phyloP scores from a whole-genome alignment of 2,888 invertebrate species.

The Hoplodrina ambigua region DNA sequence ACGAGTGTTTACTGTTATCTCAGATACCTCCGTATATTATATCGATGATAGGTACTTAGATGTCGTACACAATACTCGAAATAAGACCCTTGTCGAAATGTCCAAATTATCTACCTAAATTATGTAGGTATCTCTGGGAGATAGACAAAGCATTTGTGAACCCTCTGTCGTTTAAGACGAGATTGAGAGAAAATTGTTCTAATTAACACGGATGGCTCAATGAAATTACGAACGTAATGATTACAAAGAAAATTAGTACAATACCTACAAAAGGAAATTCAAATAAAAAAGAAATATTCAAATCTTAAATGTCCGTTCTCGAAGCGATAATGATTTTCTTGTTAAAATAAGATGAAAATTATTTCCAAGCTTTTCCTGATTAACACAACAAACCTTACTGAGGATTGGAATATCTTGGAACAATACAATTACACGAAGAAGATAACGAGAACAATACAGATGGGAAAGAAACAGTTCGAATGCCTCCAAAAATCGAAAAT shows the following conservation, averaged over 20 bases:
- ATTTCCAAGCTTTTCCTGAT: conserved; percentile 39
- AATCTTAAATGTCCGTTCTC: conserved; percentile 38
- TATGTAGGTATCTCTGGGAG: conserved; percentile 42
- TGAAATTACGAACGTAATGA: conserved; percentile 54
- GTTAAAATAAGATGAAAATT: conserved; percentile 36
- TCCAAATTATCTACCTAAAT: conserved; percentile 53
- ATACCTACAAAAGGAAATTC: conserved; percentile 48
- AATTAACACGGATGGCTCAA: conserved; percentile 58
- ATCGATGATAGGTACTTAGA: conserved; percentile 48
- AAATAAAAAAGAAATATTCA: conserved; percentile 45
- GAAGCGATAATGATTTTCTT: conserved; percentile 35
- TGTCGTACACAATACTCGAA: conserved; percentile 45
- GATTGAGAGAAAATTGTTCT: conserved; percentile 58
- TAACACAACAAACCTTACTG: conserved; percentile 36
- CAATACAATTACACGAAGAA: conserved; percentile 29
- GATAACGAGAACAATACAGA: conserved; percentile 36
- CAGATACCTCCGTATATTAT: conserved; percentile 51
- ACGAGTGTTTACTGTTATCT: conserved; percentile 66
- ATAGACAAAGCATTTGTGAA: conserved; percentile 55
- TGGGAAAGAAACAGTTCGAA: conserved; percentile 22
- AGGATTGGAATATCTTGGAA: conserved; percentile 26
- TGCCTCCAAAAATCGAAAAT: conserved; percentile 39
- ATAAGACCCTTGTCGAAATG: conserved; percentile 48
- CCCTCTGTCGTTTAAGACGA: conserved; percentile 50
- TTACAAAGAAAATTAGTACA: conserved; percentile 59